These are phyloP conservation scores for Limnephilus rhombicus DNA, from an alignment of 2,888 invertebrate genomes.

Conservation along the genomic window DNA sequence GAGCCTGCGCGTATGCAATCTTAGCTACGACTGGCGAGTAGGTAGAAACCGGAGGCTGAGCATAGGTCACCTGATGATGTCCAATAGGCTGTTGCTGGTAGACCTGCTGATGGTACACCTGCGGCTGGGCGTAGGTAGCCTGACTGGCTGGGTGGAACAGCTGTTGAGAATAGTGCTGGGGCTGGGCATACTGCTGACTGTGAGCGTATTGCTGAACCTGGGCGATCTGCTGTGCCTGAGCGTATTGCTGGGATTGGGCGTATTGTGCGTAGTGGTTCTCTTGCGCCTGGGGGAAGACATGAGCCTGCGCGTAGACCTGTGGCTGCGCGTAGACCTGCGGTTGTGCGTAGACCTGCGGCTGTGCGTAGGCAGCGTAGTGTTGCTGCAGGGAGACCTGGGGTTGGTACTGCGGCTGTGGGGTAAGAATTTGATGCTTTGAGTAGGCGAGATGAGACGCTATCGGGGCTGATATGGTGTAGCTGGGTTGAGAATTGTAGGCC, in stretches of 20 bases:
- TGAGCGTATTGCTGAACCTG: slow-evolving; percentile 50
- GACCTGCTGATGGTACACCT: slow-evolving; percentile 42
- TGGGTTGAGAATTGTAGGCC: slow-evolving; percentile 68
- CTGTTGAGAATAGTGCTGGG: slow-evolving; percentile 41
- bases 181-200: slow-evolving; percentile 44
- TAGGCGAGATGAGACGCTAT: slow-evolving; percentile 73
- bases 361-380: slow-evolving; percentile 61
- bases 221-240: slow-evolving; percentile 47
- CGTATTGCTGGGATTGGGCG: slow-evolving; percentile 48
- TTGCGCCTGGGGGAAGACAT: slow-evolving; percentile 40
- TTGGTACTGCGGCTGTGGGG: slow-evolving; percentile 67
- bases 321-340: slow-evolving; percentile 58
- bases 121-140: slow-evolving; percentile 47
- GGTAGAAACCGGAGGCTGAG: slow-evolving; percentile 54
- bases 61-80: slow-evolving; percentile 51
- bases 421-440: slow-evolving; percentile 70
- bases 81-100: slow-evolving; percentile 51
- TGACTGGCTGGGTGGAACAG: slow-evolving; percentile 18
- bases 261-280: slow-evolving; percentile 45
- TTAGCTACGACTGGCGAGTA: slow-evolving; percentile 55
- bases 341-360: slow-evolving; percentile 60
- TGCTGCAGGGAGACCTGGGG: slow-evolving; percentile 63
- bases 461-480: slow-evolving; percentile 72
- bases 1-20: slow-evolving; percentile 59
- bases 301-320: slow-evolving; percentile 51